Percentiles rank a stretch among this genome's conserved stretches.
Conservation (phyloP, 2,113 vertebrate genomes). For the Sciurus niger region DNA sequence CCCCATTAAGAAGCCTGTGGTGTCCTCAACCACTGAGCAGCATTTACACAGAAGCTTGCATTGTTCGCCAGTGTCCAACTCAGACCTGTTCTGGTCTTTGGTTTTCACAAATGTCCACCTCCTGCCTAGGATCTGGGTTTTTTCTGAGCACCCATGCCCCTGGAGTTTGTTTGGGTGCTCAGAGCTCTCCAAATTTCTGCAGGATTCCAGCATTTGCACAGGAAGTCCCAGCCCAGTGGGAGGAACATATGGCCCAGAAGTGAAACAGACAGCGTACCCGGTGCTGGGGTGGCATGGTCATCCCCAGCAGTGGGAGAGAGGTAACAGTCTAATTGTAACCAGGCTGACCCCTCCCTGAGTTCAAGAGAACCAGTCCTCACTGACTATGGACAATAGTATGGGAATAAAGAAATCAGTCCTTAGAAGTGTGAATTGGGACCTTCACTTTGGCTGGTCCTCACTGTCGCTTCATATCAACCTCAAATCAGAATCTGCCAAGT, state of each 20-base stretch:
- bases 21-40: no score
- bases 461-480: no score
- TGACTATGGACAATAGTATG: no score
- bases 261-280: not conserved
- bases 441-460: no score
- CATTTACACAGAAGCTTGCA: not conserved
- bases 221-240: not conserved
- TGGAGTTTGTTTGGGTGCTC: no score
- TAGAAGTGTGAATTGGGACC: not conserved
- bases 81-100: not conserved
- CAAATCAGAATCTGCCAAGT: no score
- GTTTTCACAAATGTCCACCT: not conserved
- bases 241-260: not conserved
- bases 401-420: not conserved
- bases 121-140: no score
- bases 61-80: not conserved
- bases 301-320: not conserved
- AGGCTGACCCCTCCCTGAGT: no score
- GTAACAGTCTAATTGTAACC: not conserved
- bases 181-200: no score
- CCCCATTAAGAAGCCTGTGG: not conserved
- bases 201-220: no score
- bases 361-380: no score
- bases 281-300: fast-evolving
- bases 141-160: no score